These are phyloP conservation scores for Morone saxatilis DNA, from an alignment of 2,113 vertebrate species.

Conservation along the genomic window DNA sequence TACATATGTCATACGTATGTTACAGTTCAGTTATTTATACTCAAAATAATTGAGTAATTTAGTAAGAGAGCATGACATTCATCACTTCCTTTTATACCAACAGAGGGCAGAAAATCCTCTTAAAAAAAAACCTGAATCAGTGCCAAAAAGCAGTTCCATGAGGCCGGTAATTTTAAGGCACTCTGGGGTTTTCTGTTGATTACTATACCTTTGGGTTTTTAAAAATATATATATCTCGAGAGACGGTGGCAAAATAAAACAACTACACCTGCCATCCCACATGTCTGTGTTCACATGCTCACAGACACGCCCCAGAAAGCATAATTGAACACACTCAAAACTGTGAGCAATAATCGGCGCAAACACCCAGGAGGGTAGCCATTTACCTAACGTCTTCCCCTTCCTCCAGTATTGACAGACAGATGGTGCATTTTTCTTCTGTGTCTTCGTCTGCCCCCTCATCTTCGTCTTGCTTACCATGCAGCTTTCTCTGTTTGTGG, in stretches of 20 bases:
- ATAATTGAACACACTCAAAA: constrained; percentile 47
- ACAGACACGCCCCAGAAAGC: constrained; percentile 11
- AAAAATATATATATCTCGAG: constrained; percentile 20
- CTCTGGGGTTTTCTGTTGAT: constrained; percentile 71
- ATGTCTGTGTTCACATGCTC: constrained; percentile 21
- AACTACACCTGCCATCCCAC: constrained; percentile 33
- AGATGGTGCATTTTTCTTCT: constrained; percentile 99
- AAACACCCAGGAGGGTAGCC: constrained; percentile 50
- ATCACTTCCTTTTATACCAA: constrained; percentile 39
- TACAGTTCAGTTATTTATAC: background rate
- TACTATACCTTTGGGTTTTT: constrained; percentile 66
- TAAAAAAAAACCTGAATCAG: constrained; percentile 41
- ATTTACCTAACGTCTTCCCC: constrained; percentile 99
- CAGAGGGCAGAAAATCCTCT: constrained; percentile 71
- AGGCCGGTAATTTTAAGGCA: constrained; percentile 68
- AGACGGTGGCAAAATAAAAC: constrained; percentile 35
- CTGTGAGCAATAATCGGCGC: background rate
- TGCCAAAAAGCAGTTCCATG: constrained; percentile 58
- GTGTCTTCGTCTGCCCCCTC: constrained; percentile 98
- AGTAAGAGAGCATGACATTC: background rate
- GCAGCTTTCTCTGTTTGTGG: constrained; percentile 98
- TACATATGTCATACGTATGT: no score
- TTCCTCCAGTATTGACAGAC: constrained; percentile 98
- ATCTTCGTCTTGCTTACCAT: constrained; percentile 96
- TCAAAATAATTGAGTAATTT: background rate